Base-by-base conservation (phyloP, 2,888 invertebrate species). In the Stomorhina lunata region DNA sequence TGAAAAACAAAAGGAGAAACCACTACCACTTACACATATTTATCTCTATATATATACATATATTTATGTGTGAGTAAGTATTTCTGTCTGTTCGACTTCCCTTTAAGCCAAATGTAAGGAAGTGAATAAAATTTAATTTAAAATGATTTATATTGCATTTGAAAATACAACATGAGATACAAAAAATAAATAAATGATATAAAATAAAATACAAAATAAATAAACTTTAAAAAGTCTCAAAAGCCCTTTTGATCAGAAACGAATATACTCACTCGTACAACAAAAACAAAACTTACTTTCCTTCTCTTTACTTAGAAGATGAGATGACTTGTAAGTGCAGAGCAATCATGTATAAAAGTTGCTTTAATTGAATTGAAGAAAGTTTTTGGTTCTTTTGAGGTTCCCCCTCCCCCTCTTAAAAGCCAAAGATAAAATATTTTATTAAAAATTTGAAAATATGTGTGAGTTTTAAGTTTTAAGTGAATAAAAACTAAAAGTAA, bases 141-240 rank as follows among this genome's bases (percentile, higher is more conserved):
- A 80, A 80, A 73, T 73, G 66, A 80, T 80, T 80, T 80, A 80
- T 80, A 80, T 80, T 68, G 53, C 66, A 73, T 80, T 80, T 80
- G 29, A 15, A 53, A 61, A 61, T 57, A 59, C 50, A 17, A 57
- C 7, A 34, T 17, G n/a, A n/a, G n/a, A n/a, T n/a, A n/a, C n/a
- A 78, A 45, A 32, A 48, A 37, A 37, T 45, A 61, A 63, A 59
- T 55, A 32, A 55, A 32, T 55, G 29, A 55, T 45, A n/a, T 40
- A 37, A 37, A 53, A 45, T 32, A n/a, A 22, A 55, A 43, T 22
- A 55, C 22, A 69, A 69, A 69, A 43, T 40, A 32, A 59, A 68
- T 40, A 32, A 59, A 68, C 59, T 59, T 76, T 61, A 10, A 43
- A 53, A 77, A 77, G 50, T 77, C 69, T 77, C 43, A 43, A 69